These are phyloP conservation scores for Melinaea marsaeus DNA, from an alignment of 2,888 invertebrate species.

Conservation along the genomic window DNA sequence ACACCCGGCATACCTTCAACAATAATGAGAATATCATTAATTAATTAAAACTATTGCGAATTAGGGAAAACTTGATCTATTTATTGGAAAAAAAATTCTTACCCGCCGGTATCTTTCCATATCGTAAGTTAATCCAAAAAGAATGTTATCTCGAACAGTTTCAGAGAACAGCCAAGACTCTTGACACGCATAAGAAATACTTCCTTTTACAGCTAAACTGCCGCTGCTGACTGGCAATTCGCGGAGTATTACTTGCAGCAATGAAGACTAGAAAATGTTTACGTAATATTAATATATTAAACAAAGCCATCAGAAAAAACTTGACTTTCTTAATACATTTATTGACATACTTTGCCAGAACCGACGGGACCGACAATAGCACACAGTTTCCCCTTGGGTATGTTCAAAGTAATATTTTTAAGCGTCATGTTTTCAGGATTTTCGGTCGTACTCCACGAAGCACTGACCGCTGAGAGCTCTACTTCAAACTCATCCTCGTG, in stretches of 20 bases:
- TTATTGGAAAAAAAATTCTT: slow-evolving; percentile 22
- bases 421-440: slow-evolving; percentile 65
- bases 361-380: slow-evolving; percentile 94
- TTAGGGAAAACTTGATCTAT: background rate
- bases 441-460: slow-evolving; percentile 56
- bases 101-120: slow-evolving; percentile 80
- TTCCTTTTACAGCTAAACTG: slow-evolving; percentile 78
- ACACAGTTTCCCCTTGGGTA: slow-evolving; percentile 80
- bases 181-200: slow-evolving; percentile 86
- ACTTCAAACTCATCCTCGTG: slow-evolving; percentile 46
- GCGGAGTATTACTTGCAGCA: slow-evolving; percentile 82
- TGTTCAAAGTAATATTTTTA: slow-evolving; percentile 75
- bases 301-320: background rate
- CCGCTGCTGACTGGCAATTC: slow-evolving; percentile 82
- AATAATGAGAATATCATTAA: slow-evolving; percentile 9
- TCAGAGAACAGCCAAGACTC: slow-evolving; percentile 90
- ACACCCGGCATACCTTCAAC: slow-evolving; percentile 78
- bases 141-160: slow-evolving; percentile 88
- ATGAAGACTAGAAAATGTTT: slow-evolving; percentile 70
- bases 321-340: background rate
- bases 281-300: background rate
- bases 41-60: background rate
- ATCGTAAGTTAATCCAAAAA: slow-evolving; percentile 84
- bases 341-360: slow-evolving; percentile 80
- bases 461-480: slow-evolving; percentile 52